Evolutionary conservation across 2,888 invertebrate species (phyloP).

Genomic region (Hydrotaea diabolus): DNA sequence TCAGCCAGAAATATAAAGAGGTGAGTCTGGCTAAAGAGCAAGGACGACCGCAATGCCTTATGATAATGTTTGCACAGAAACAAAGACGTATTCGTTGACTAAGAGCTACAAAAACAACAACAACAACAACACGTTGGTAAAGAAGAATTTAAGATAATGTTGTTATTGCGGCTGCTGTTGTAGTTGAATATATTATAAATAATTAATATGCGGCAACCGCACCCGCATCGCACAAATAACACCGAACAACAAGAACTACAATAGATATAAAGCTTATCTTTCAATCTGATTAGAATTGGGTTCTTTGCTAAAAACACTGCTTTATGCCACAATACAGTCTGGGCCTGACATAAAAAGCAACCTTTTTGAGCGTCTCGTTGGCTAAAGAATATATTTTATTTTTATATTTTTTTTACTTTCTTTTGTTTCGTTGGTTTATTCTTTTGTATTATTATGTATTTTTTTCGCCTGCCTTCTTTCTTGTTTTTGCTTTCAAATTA

Average conservation of each 20-base stretch:
- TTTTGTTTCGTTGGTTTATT: neutral
- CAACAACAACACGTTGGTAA: too few species aligned
- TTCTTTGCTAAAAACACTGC: constrained; percentile 1
- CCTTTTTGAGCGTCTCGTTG: neutral
- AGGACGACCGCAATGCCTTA: neutral
- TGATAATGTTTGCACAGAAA: constrained; percentile 20
- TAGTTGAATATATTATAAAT: neutral
- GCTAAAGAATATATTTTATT: neutral
- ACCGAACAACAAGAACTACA: neutral
- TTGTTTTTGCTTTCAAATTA: constrained; percentile 17
- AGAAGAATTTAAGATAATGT: neutral
- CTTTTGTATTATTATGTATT: neutral
- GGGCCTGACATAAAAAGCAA: neutral
- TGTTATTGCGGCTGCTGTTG: neutral
- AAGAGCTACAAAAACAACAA: neutral
- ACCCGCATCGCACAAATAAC: neutral
- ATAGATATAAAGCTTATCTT: constrained; percentile 11
- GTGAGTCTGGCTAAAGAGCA: neutral
- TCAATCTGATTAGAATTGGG: constrained; percentile 31
- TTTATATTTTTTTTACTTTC: neutral
- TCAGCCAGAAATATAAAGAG: too few species aligned
- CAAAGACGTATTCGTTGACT: constrained; percentile 23
- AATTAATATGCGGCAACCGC: constrained; percentile 1
- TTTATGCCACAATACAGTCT: constrained; percentile 16
- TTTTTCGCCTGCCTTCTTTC: neutral